Evolutionary conservation across 2,797 vertebrate species (phyloP), one percentile per base, ranked within the genome.

Genomic region (Chelmon rostratus): DNA sequence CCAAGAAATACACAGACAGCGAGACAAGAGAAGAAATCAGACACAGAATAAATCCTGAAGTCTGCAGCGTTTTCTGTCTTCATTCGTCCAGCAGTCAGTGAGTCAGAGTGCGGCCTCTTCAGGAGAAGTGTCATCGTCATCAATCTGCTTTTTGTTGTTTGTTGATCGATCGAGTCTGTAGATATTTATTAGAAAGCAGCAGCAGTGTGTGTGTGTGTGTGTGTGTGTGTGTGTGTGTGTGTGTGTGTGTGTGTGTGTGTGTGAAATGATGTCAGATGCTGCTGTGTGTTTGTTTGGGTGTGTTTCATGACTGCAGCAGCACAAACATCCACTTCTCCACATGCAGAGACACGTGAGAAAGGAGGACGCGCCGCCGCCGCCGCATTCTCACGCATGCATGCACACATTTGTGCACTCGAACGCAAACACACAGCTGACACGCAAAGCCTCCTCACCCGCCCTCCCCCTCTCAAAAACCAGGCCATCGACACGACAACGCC

Each of bases 361-460:
- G 19, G 25, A 64, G 8, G 40, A 46, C 31, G 28, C 8, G n/a
- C 28, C 18, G 59, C 37, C n/a, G 40, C 57, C 1, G 37, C 66
- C 11, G 3, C 53, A 0, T 69, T 47, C 54, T 73, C 68, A 37
- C 54, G 63, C 87, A 78, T 79, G 83, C 87, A 74, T 57, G 81
- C 57, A 77, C 87, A 83, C 80, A 83, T 85, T 76, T 79, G 80
- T 6, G 33, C 68, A 78, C 77, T 79, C 47, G 8, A 54, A 67
- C 31, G 1, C 68, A 70, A 47, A 79, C 72, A 65, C 57, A 52
- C 53, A 21, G 28, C 37, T 52, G 73, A 82, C 78, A 81, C 59
- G 71, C 77, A 74, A 69, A 74, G 35, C 64, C 21, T 18, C 19
- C 28, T 58, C 35, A 0, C 46, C 18, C 13, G 4, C 11, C 12